Evolutionary conservation across 2,888 invertebrate genomes (phyloP), one percentile per base, ranked within the genome.

Genomic region (Chromoteleia sp.): DNA sequence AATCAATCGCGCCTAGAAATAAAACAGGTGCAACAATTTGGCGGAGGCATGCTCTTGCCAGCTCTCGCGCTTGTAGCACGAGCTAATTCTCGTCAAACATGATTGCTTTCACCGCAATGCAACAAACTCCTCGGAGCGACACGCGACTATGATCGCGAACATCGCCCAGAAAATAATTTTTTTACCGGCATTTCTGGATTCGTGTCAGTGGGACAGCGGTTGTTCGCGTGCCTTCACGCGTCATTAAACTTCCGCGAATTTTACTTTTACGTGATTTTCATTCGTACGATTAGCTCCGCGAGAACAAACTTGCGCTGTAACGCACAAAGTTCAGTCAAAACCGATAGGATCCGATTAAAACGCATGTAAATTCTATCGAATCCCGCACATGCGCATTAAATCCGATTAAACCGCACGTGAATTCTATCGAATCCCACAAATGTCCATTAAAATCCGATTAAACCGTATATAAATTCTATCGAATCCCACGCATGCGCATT

Each of bases 11-110:
- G 36, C 21, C 29, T 61, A 63, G 54, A 52, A 76, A 61, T 76
- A 54, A 67, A 68, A 54, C 59, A 68, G 68, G 61, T 68, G 68
- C 68, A 61, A 76, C 76, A 68, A 76, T 76, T 76, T 68, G 76
- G 68, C 59, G 29, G 61, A 59, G 33, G 33, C 67, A 39, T 12
- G 43, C 36, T 19, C 5, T 48, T 56, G 70, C 36, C 36, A 58
- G 73, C 63, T 56, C 75, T 75, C 65, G 75, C 54, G 48, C 67
- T 76, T 67, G 75, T 76, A 76, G 58, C 75, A 67, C 67, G 59
- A 76, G 76, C 54, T 68, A 76, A 68, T 76, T 76, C 76, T 76
- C 65, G 76, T 76, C 76, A 68, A 76, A 76, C 76, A 68, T 68
- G 76, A 76, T 76, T 76, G 76, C 76, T 76, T 76, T 76, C 76